These are phyloP conservation scores for Lycaena phlaeas DNA, from an alignment of 2,888 invertebrate genomes.

Conservation along the genomic window DNA sequence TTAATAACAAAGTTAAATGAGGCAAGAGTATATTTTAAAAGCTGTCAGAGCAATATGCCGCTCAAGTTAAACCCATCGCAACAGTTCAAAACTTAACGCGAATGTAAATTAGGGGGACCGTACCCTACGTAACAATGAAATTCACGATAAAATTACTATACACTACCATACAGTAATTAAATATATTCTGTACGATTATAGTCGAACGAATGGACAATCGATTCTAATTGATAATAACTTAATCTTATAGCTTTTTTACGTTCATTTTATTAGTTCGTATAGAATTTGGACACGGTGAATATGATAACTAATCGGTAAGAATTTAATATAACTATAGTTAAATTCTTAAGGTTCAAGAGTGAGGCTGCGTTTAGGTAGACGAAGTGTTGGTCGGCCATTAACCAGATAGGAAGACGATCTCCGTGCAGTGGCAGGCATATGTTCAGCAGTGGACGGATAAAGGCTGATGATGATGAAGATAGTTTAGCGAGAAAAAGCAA, in stretches of 20 bases:
- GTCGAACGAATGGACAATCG: slow-evolving; percentile 25
- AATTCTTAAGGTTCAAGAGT: no score
- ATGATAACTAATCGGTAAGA: neutral
- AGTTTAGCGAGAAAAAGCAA: no score
- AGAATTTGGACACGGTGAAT: slow-evolving; percentile 20
- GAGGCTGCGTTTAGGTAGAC: no score
- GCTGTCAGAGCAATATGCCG: slow-evolving; percentile 64
- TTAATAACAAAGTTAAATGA: slow-evolving; percentile 32
- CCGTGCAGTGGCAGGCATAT: no score
- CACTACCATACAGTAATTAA: slow-evolving; percentile 20
- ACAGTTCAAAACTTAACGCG: slow-evolving; percentile 44
- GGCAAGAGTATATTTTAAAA: slow-evolving; percentile 58
- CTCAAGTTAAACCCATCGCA: slow-evolving; percentile 31
- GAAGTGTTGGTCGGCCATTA: no score
- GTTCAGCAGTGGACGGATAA: no score
- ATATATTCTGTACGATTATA: slow-evolving; percentile 21
- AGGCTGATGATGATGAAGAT: no score
- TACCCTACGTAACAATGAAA: slow-evolving; percentile 30
- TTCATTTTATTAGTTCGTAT: slow-evolving; percentile 19
- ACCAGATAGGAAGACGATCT: no score
- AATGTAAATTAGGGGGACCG: slow-evolving; percentile 56
- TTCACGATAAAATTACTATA: slow-evolving; percentile 30
- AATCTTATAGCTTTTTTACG: slow-evolving; percentile 25
- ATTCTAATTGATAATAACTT: slow-evolving; percentile 23
- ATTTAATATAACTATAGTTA: no score